phyloP scores from a whole-genome alignment of 2,888 invertebrate genomes.

The Furcula furcula region DNA sequence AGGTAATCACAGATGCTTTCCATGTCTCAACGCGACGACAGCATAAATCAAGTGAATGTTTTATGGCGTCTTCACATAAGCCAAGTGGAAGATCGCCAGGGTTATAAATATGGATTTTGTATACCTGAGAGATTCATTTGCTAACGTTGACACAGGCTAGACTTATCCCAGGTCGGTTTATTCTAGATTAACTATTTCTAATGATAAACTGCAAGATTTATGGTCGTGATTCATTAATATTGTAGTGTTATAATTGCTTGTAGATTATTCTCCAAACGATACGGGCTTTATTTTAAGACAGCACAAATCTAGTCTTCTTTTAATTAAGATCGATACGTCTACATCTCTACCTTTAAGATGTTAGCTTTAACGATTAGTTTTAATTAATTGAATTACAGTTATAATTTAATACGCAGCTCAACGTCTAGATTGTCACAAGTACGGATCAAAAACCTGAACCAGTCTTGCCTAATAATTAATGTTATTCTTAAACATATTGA shows the following conservation, averaged over 20 bases:
- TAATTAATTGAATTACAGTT: not conserved
- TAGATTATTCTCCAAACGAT: not conserved
- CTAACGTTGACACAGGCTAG: slow-evolving; percentile 22
- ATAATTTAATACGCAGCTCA: not conserved
- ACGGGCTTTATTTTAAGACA: too few species aligned
- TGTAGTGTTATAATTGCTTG: not conserved
- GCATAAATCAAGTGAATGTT: slow-evolving; percentile 25
- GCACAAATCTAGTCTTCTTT: too few species aligned
- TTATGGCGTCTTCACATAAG: slow-evolving; percentile 22
- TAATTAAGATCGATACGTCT: too few species aligned
- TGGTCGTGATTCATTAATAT: slow-evolving; percentile 19
- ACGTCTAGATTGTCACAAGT: not conserved
- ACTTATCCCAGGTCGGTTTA: slow-evolving; percentile 26
- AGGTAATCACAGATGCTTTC: slow-evolving; percentile 20
- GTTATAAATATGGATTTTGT: slow-evolving; percentile 39
- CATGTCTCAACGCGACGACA: slow-evolving; percentile 21
- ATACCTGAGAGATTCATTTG: slow-evolving; percentile 26
- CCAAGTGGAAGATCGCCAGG: slow-evolving; percentile 45
- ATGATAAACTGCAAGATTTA: slow-evolving; percentile 25
- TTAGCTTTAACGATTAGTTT: too few species aligned
- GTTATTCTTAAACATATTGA: not conserved
- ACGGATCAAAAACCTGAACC: not conserved
- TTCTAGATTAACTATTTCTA: slow-evolving; percentile 31
- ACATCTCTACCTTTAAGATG: too few species aligned
- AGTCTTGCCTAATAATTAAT: not conserved